These are phyloP conservation scores for Drosophila suzukii DNA, from an alignment of 1,140 invertebrate genomes.

Conservation along the genomic window DNA sequence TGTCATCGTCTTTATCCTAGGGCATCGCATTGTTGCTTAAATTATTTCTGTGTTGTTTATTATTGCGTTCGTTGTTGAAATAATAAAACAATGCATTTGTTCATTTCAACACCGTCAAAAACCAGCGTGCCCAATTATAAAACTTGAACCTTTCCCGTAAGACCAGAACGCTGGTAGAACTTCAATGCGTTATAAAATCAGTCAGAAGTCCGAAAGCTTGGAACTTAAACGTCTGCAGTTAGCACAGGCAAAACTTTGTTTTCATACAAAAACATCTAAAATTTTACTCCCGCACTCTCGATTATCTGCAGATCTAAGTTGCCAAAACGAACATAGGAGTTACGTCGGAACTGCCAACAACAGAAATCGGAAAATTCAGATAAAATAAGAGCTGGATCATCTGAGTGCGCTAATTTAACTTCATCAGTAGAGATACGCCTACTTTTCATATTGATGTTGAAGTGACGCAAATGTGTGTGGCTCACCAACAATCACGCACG, in stretches of 20 bases:
- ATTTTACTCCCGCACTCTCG: not conserved
- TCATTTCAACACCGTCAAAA: slow-evolving; percentile 10
- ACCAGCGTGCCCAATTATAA: slow-evolving; percentile 2
- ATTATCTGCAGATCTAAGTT: not conserved
- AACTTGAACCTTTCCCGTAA: not conserved
- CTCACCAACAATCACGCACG: slow-evolving; percentile 72
- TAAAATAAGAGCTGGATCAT: slow-evolving; percentile 16
- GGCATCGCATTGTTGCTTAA: slow-evolving; percentile 66
- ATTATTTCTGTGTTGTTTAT: slow-evolving; percentile 64
- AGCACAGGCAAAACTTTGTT: not conserved
- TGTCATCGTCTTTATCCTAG: slow-evolving; percentile 52
- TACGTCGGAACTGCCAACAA: not conserved
- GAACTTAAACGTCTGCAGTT: not conserved
- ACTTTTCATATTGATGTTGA: slow-evolving; percentile 50
- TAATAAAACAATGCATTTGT: slow-evolving; percentile 56
- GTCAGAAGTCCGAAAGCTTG: not conserved
- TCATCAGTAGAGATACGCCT: slow-evolving; percentile 67
- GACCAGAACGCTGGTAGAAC: not conserved
- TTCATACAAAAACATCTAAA: not conserved
- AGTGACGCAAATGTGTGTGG: slow-evolving; percentile 69
- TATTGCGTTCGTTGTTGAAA: slow-evolving; percentile 51
- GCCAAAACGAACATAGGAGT: not conserved
- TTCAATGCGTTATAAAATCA: not conserved
- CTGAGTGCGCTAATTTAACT: slow-evolving; percentile 60
- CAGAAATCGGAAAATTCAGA: slow-evolving; percentile 16